Base-by-base conservation (phyloP, 1,140 invertebrate genomes). In the Ceratina calcarata region DNA sequence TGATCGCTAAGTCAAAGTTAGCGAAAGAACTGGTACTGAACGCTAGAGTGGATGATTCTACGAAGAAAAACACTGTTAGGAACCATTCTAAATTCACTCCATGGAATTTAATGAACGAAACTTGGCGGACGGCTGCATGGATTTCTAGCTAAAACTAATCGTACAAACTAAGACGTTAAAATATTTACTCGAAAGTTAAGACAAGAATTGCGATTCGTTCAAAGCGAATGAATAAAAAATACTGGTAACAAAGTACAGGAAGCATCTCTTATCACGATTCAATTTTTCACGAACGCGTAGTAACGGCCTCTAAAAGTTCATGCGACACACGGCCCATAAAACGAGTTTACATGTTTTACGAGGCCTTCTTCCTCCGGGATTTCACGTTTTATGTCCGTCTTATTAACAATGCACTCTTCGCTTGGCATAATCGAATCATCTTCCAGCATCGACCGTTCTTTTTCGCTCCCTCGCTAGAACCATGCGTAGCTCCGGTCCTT, bases 261-360 rank as follows among this genome's bases (percentile, higher is more conserved):
- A 12, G 20, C 70, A 20, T 72, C 8, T 72, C 61, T 72, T 61
- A 72, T 72, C 57, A 12, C 32, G 70, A 60, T 61, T 72, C 37
- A 61, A 72, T 72, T 45, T 72, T 72, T 37, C 58, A 61, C 57
- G 20, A n/a, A 57, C 24, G 57, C 32, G 15, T 27, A 61, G 70
- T 61, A 72, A 61, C 20, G 58, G 57, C 32, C 2, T 2, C 70
- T 49, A 22, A 49, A 61, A 45, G 69, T 69, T 20, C 24, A 18
- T 22, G 53, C 16, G 20, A 61, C 57, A 13, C 18, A 61, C 20
- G 49, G 61, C 24, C 70, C 70, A 72, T 61, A 61, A 72, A 72
- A 45, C 20, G 37, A 12, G 70, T 45, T 13, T 61, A 57, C 57
- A 72, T 61, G 32, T 72, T 72, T 72, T 49, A 72, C 37, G 58